Evolutionary conservation across 2,888 invertebrate species (phyloP).

Genomic region (Andricus quercusramuli): DNA sequence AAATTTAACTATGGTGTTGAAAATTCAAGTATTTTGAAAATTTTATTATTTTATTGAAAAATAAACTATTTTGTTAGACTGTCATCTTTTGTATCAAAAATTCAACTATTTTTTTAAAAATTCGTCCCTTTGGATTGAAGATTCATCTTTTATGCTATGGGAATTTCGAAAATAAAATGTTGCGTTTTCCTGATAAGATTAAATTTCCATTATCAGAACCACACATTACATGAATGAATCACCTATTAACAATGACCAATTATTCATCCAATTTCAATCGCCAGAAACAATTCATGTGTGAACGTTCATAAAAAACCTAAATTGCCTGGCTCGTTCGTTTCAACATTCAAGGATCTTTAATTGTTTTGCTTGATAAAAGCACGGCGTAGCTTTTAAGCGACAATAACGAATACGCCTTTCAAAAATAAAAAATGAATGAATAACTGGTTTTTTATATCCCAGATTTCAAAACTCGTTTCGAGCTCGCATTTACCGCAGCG

Average conservation of each 20-base stretch:
- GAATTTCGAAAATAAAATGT: too few species aligned
- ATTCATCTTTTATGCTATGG: too few species aligned
- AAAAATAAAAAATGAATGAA: slow-evolving; percentile 36
- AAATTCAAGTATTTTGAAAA: too few species aligned
- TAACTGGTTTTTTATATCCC: slow-evolving; percentile 40
- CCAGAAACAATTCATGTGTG: slow-evolving; percentile 7
- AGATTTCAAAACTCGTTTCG: slow-evolving; percentile 38
- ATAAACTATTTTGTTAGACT: too few species aligned
- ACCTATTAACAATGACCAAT: background rate
- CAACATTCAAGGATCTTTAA: slow-evolving; percentile 19
- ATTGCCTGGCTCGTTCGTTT: slow-evolving; percentile 27
- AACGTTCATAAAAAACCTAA: slow-evolving; percentile 15
- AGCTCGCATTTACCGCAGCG: slow-evolving; percentile 36
- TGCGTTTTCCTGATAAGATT: background rate
- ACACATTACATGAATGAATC: background rate
- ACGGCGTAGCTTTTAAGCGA: slow-evolving; percentile 21
- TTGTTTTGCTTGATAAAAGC: slow-evolving; percentile 31
- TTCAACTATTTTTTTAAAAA: too few species aligned
- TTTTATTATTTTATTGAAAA: too few species aligned
- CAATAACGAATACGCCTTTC: slow-evolving; percentile 32
- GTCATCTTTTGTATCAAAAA: too few species aligned
- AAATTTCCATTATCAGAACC: background rate
- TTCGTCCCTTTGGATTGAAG: too few species aligned
- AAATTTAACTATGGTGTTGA: too few species aligned
- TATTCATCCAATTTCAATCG: background rate